Evolutionary conservation across 1,140 invertebrate species (phyloP).

Genomic region (Lepidostoma basale): DNA sequence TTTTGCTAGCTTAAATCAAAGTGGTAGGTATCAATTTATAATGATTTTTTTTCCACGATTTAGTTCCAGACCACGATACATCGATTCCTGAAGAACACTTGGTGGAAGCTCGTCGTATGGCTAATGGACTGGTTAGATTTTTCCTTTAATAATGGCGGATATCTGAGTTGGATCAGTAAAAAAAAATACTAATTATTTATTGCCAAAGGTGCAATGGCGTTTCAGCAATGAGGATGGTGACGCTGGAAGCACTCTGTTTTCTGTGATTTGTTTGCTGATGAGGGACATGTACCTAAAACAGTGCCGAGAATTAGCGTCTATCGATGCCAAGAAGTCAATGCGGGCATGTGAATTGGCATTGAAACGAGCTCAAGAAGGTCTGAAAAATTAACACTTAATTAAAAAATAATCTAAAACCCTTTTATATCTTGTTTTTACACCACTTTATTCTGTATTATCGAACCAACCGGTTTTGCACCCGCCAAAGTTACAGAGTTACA

Average conservation of each 20-base stretch:
- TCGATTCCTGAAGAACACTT: constrained; percentile 10
- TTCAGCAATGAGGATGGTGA: constrained; percentile 3
- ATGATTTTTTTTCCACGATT: not conserved
- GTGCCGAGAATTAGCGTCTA: not conserved
- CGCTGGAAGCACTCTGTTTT: not conserved
- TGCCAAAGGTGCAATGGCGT: not conserved
- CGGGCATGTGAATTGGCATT: constrained; percentile 6
- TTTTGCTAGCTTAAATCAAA: too few relatives aligned
- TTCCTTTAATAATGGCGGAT: not conserved
- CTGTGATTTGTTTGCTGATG: constrained; percentile 11
- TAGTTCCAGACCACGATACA: constrained; percentile 18
- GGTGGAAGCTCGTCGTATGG: not conserved
- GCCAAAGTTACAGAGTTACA: too few relatives aligned
- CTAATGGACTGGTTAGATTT: constrained; percentile 22
- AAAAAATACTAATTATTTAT: too few relatives aligned
- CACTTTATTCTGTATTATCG: too few relatives aligned
- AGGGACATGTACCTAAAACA: constrained; percentile 21
- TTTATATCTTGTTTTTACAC: not conserved
- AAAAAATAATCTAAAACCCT: not conserved
- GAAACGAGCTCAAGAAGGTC: constrained; percentile 24
- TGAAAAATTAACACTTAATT: too few relatives aligned
- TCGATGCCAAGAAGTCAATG: not conserved
- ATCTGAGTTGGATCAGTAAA: too few relatives aligned
- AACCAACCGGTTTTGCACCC: too few relatives aligned
- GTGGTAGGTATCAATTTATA: too few relatives aligned